These are phyloP conservation scores for Machaerirhynchus nigripectus DNA, from an alignment of 2,113 vertebrate genomes.

Conservation along the genomic window DNA sequence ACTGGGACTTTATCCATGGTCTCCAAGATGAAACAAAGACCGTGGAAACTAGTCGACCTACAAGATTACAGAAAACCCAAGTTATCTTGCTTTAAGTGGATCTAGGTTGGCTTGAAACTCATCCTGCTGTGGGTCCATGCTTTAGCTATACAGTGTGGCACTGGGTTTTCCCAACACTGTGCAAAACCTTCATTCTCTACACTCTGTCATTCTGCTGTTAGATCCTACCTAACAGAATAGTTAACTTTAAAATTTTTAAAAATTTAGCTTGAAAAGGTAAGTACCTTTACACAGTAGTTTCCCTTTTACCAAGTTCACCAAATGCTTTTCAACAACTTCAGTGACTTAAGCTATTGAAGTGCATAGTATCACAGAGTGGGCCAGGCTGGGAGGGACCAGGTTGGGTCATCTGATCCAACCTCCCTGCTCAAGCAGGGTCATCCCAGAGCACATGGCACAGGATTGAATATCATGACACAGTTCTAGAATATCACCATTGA, in stretches of 20 bases:
- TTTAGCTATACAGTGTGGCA: neutral
- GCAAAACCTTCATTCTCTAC: neutral
- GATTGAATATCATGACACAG: neutral
- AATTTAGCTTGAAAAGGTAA: neutral
- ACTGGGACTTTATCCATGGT: neutral
- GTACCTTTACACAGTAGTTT: neutral
- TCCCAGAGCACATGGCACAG: neutral
- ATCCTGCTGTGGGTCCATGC: neutral
- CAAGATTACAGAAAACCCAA: neutral
- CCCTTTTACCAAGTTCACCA: neutral
- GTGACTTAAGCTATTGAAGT: neutral
- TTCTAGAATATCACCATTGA: neutral
- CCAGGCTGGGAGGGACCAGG: neutral
- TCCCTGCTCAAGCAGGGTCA: neutral
- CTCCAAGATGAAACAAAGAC: neutral
- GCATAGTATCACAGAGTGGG: neutral
- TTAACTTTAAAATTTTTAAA: neutral
- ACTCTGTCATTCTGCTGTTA: neutral
- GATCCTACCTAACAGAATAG: neutral
- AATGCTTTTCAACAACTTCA: neutral
- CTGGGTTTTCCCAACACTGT: neutral
- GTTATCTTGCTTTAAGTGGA: neutral
- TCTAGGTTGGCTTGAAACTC: neutral
- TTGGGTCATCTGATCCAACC: neutral
- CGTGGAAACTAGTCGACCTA: rapidly evolving